phyloP scores from a whole-genome alignment of 1,140 invertebrate genomes.

The Panonychus citri region DNA sequence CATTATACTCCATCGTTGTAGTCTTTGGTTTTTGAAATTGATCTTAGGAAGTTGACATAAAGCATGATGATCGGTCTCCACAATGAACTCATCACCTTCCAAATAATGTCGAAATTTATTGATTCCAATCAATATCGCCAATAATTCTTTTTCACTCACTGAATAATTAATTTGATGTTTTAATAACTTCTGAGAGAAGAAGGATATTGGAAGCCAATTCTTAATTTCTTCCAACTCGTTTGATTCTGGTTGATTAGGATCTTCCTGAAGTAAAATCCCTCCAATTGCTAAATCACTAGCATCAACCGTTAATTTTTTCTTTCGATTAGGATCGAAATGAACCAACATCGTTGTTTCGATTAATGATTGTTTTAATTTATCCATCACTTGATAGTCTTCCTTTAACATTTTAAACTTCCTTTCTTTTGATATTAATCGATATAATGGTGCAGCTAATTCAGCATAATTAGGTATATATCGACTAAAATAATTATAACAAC shows the following conservation, averaged over 20 bases:
- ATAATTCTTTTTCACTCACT: neutral
- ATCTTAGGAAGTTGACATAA: neutral
- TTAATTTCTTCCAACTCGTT: neutral
- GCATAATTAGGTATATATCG: slow-evolving; percentile 13
- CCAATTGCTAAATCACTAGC: neutral
- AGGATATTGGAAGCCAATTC: neutral
- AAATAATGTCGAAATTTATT: neutral
- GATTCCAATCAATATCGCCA: neutral
- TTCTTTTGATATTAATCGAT: slow-evolving; percentile 12
- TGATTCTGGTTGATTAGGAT: no score
- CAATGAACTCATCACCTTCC: neutral
- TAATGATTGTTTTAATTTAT: slow-evolving; percentile 15
- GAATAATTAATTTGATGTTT: neutral
- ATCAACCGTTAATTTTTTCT: neutral
- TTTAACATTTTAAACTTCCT: neutral
- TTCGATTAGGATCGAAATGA: neutral
- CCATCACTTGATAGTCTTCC: neutral
- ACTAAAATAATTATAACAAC: no score
- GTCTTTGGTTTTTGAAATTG: neutral
- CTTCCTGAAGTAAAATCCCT: neutral
- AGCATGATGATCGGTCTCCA: neutral
- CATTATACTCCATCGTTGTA: neutral
- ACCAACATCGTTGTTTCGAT: no score
- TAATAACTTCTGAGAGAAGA: neutral
- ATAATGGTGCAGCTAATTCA: slow-evolving; percentile 19